phyloP scores from a whole-genome alignment of 1,140 invertebrate species.

The Rhynchophorus ferrugineus region DNA sequence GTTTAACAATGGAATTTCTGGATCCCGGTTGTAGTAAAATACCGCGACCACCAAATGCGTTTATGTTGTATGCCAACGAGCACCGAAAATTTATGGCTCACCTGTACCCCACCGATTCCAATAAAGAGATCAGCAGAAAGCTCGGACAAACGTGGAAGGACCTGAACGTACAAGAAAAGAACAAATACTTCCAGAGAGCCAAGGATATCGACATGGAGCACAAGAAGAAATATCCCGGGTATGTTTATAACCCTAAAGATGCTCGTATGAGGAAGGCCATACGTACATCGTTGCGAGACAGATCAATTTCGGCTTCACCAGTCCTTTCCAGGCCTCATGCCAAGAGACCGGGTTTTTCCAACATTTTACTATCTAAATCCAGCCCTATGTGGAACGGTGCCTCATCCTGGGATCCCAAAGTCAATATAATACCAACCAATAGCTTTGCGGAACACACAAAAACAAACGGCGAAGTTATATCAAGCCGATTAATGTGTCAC shows the following conservation, averaged over 20 bases:
- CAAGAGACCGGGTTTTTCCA: constrained; percentile 12
- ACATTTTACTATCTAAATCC: constrained; percentile 6
- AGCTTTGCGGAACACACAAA: no score
- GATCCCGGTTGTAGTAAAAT: constrained; percentile 40
- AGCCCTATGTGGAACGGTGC: constrained; percentile 12
- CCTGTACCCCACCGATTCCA: constrained; percentile 51
- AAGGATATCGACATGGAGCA: constrained; percentile 52
- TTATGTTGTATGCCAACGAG: constrained; percentile 59
- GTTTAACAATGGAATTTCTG: background rate
- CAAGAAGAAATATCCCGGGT: constrained; percentile 58
- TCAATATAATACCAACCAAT: no score
- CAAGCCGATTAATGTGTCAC: background rate
- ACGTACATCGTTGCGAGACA: constrained; percentile 38
- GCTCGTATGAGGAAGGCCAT: constrained; percentile 54
- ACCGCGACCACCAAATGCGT: constrained; percentile 56
- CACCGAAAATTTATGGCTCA: constrained; percentile 50
- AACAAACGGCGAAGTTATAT: background rate
- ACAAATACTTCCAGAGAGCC: constrained; percentile 51
- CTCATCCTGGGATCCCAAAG: background rate
- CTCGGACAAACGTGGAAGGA: constrained; percentile 50
- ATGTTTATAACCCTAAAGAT: constrained; percentile 59
- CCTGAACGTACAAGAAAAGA: constrained; percentile 45
- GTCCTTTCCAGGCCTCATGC: constrained; percentile 25
- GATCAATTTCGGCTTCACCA: constrained; percentile 31
- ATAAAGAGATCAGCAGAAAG: constrained; percentile 57